Base-by-base conservation (phyloP, 1,140 invertebrate species). In the Lepidostoma basale region DNA sequence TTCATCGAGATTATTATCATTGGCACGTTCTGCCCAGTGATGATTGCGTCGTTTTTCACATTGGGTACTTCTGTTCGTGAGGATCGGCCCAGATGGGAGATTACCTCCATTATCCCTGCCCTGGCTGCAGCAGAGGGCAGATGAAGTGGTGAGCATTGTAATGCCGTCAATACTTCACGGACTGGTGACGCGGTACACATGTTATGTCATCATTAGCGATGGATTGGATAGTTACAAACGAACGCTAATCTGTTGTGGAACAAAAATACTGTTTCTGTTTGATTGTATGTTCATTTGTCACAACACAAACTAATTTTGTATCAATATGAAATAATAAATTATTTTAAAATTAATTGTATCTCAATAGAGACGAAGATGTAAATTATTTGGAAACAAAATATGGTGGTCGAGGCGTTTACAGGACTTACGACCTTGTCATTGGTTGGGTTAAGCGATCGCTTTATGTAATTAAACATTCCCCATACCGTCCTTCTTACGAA, bases 121-220 rank as follows among this genome's bases (percentile, higher is more conserved):
- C n/a, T n/a, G n/a, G 3, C 44, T 52, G 22, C 40, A 25, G 22
- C 16, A 25, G 12, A 30, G 42, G 39, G 40, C 59, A 45, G 39
- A 62, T 47, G 23, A 63, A 52, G 44, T 18, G 49, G 36, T 63
- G 14, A 63, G 33, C 10, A 49, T 47, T 20, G 30, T 52, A 52
- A 52, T 28, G 52, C 28, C 3, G 26, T 49, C 45, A 23, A 63
- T 52, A 9, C 42, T 62, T 28, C 18, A 10, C 10, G 23, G 36
- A 26, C 33, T 52, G 26, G 47, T 65, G 63, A 65, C 49, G 63
- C 40, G 49, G 25, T 25, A 65, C 63, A 65, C 49, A 47, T 65
- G 63, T 56, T 65, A 56, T 65, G 49, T 56, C 30, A 42, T 54
- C 30, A 65, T 65, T 65, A 65, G 63, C 22, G 14, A 65, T 16